Percentiles rank a stretch among this genome's conserved stretches.
Conservation (phyloP, 92 coral and sea anemone species). For the Meandrina meandrites region DNA sequence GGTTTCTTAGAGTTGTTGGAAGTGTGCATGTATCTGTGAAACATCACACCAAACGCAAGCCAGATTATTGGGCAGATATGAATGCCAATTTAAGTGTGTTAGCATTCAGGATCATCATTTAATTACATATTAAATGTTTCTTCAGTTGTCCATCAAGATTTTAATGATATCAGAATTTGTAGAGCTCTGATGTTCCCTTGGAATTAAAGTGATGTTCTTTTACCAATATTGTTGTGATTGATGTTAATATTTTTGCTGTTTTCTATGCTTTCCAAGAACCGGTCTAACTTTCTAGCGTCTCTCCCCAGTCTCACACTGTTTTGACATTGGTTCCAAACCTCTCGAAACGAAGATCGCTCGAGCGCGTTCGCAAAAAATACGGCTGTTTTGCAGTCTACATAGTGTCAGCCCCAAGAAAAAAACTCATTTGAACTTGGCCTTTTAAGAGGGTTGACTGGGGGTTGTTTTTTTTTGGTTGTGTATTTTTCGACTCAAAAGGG, state of each 20-base stretch:
- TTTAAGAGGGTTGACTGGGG: background rate
- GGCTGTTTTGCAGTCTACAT: no score
- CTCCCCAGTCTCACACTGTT: no score
- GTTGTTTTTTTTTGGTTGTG: no score
- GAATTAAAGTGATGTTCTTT: slow-evolving; percentile 22
- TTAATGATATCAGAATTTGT: slow-evolving; percentile 4
- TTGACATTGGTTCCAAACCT: no score
- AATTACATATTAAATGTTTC: background rate
- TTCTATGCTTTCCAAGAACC: no score
- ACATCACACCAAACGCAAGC: background rate
- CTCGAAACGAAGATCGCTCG: no score
- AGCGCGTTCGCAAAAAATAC: no score
- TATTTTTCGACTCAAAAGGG: no score
- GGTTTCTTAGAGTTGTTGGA: background rate
- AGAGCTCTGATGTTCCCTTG: slow-evolving; percentile 16
- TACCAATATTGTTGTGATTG: background rate
- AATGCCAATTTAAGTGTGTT: background rate
- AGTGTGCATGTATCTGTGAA: background rate
- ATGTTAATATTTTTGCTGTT: background rate
- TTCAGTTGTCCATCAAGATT: background rate
- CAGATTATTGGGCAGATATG: background rate
- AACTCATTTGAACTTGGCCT: background rate
- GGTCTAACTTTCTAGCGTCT: no score
- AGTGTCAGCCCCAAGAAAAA: no score
- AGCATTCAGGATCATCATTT: background rate